These are phyloP conservation scores for Ganaspis brasiliensis DNA, from an alignment of 2,888 invertebrate species.

Conservation along the genomic window DNA sequence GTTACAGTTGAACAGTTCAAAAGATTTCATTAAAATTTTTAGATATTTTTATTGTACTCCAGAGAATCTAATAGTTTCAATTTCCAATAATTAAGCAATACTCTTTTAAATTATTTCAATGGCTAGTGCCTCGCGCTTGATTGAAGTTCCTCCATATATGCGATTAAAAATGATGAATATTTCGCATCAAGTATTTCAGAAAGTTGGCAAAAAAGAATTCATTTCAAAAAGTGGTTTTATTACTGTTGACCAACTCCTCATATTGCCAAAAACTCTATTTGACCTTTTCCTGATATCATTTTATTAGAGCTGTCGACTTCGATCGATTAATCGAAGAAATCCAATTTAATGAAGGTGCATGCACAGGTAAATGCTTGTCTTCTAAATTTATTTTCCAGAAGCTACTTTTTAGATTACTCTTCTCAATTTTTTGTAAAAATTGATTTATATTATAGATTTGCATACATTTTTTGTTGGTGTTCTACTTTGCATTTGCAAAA, in stretches of 20 bases:
- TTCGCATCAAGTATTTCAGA: not conserved
- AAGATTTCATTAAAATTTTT: not conserved
- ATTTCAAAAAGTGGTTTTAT: constrained; percentile 32
- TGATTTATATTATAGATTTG: too few relatives aligned
- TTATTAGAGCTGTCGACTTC: not conserved
- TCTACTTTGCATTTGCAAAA: too few relatives aligned
- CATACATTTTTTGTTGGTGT: too few relatives aligned
- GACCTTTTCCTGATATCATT: not conserved
- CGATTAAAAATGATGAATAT: constrained; percentile 2
- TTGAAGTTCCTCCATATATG: not conserved
- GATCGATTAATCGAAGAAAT: constrained; percentile 6
- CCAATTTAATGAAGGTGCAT: not conserved
- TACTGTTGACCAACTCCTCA: constrained; percentile 16
- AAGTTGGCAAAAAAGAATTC: not conserved
- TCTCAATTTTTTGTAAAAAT: not conserved
- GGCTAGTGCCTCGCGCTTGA: not conserved
- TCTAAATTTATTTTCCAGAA: not conserved
- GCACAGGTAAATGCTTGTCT: not conserved
- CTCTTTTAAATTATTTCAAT: not conserved
- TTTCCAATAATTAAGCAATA: not conserved
- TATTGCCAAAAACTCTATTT: constrained; percentile 12
- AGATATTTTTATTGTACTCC: not conserved
- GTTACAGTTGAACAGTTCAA: not conserved
- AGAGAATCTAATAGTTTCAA: not conserved
- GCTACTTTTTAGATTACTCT: not conserved